These are phyloP conservation scores for Gyrodactylus bullatarudis DNA, from an alignment of 1,140 invertebrate species.

Conservation along the genomic window DNA sequence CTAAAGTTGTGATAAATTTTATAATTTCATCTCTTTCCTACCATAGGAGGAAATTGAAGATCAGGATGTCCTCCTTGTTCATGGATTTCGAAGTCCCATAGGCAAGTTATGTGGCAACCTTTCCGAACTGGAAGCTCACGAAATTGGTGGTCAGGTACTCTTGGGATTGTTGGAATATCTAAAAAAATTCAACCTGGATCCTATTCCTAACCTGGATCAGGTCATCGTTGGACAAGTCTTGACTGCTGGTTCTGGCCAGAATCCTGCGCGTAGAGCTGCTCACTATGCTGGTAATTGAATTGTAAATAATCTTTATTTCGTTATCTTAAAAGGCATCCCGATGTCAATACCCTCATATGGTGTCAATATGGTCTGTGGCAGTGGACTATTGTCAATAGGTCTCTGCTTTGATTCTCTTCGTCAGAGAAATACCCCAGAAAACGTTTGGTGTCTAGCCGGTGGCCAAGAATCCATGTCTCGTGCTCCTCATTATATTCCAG, in stretches of 20 bases:
- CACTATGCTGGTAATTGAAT: conserved; percentile 33
- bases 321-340: not conserved
- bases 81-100: conserved; percentile 31
- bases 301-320: too few species aligned
- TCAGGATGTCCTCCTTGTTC: conserved; percentile 27
- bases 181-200: conserved; percentile 25
- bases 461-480: conserved; percentile 50
- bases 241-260: conserved; percentile 31
- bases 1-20: not conserved
- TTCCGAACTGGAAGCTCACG: conserved; percentile 31
- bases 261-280: conserved; percentile 44
- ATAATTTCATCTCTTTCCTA: not conserved
- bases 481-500: conserved; percentile 32
- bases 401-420: conserved; percentile 33
- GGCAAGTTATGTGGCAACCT: conserved; percentile 35
- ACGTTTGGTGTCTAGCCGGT: conserved; percentile 36
- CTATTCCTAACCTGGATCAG: conserved; percentile 33
- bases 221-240: conserved; percentile 50
- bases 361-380: conserved; percentile 55
- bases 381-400: conserved; percentile 38
- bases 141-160: conserved; percentile 39
- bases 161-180: conserved; percentile 28
- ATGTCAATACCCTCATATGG: conserved; percentile 30
- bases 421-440: conserved; percentile 31
- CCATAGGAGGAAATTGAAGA: not conserved